phyloP scores from a whole-genome alignment of 1,140 invertebrate genomes.

The Brachionus rotundiformis region DNA sequence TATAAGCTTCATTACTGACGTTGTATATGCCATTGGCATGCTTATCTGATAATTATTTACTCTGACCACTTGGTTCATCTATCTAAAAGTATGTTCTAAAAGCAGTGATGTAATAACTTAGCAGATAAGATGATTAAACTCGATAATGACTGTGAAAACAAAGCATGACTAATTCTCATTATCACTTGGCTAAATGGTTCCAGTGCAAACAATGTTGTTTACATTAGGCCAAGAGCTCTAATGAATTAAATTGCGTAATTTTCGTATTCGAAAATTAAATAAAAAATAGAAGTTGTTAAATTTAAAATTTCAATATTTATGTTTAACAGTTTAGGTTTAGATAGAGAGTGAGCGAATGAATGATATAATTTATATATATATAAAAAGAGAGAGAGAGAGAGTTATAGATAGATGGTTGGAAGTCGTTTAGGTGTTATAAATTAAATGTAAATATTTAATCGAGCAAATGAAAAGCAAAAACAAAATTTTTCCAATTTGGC shows the following conservation, averaged over 20 bases:
- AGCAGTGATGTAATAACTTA: background rate
- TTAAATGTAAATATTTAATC: conserved; percentile 46
- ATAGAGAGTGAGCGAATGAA: background rate
- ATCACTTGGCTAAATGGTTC: background rate
- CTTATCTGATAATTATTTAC: background rate
- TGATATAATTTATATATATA: too few relatives aligned
- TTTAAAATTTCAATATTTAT: conserved; percentile 48
- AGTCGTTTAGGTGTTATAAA: conserved; percentile 32
- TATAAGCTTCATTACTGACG: too few relatives aligned
- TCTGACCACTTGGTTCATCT: background rate
- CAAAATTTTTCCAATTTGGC: background rate
- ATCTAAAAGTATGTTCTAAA: background rate
- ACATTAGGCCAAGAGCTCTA: background rate
- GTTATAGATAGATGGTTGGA: background rate
- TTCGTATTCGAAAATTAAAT: background rate
- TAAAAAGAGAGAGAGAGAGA: background rate
- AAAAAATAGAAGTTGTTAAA: conserved; percentile 6
- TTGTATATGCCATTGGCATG: too few relatives aligned
- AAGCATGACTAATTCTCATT: conserved; percentile 1
- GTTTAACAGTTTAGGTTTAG: conserved; percentile 16
- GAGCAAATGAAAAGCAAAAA: conserved; percentile 25
- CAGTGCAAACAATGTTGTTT: conserved; percentile 10
- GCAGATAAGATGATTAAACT: background rate
- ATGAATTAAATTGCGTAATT: conserved; percentile 4
- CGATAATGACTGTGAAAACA: conserved; percentile 28